Evolutionary conservation across 1,140 invertebrate genomes (phyloP).

Genomic region (Pseudomyrmex pallidus): DNA sequence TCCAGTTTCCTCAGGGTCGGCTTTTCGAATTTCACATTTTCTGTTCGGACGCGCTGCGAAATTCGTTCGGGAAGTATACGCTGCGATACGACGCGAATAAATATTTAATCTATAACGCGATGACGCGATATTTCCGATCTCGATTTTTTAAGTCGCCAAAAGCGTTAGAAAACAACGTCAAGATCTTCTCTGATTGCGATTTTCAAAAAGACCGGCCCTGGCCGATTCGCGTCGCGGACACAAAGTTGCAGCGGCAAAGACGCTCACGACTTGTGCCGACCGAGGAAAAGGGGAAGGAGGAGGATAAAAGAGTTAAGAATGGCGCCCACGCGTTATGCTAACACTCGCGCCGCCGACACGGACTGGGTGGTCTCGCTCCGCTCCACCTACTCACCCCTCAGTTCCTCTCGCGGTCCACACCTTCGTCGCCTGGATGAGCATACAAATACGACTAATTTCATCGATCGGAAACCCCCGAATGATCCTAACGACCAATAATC

Average conservation of each 20-base stretch:
- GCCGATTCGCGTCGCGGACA: conserved; percentile 42
- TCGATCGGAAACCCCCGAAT: conserved; percentile 57
- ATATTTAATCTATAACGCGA: conserved; percentile 17
- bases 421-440: conserved; percentile 59
- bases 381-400: conserved; percentile 82
- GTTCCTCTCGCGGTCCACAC: conserved; percentile 77
- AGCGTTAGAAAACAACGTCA: not conserved
- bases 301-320: conserved; percentile 79
- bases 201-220: conserved; percentile 58
- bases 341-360: conserved; percentile 82
- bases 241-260: conserved; percentile 62
- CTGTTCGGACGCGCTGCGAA: not conserved
- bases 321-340: conserved; percentile 85
- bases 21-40: not conserved
- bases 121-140: not conserved
- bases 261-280: conserved; percentile 61
- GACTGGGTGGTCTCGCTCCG: conserved; percentile 84
- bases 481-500: conserved; percentile 70
- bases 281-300: conserved; percentile 64
- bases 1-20: conserved; percentile 30
- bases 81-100: not conserved
- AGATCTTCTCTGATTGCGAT: conserved; percentile 44
- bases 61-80: not conserved
- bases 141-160: not conserved
- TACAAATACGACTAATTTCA: conserved; percentile 73